Percentiles rank a stretch among this genome's conserved stretches.
Evolutionary conservation across 2,888 invertebrate genomes (phyloP).

Genomic region (Cistogaster globosa): DNA sequence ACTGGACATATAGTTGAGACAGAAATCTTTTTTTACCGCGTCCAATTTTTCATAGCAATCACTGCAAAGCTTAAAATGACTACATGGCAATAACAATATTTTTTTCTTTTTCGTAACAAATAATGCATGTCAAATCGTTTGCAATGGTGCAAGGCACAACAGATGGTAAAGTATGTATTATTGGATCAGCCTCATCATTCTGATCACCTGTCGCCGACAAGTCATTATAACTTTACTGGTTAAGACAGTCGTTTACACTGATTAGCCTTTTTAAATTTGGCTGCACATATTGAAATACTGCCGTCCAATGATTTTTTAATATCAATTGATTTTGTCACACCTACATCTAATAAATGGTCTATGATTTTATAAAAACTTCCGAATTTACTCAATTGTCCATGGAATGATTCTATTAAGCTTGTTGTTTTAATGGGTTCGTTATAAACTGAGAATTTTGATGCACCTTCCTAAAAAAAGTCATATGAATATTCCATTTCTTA

Average conservation of each 20-base stretch:
- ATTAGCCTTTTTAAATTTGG: not conserved
- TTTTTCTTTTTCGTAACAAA: constrained; percentile 4
- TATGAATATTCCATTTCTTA: constrained; percentile 31
- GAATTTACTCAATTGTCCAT: too few relatives aligned
- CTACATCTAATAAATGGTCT: constrained; percentile 27
- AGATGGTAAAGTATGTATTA: constrained; percentile 10
- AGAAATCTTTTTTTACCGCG: too few relatives aligned
- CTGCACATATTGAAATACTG: constrained; percentile 22
- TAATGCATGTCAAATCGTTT: constrained; percentile 12
- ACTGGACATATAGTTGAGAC: not conserved
- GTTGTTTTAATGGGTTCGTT: constrained; percentile 23
- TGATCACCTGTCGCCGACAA: constrained; percentile 10
- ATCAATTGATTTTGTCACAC: constrained; percentile 27
- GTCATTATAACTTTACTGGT: constrained; percentile 6
- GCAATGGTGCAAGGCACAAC: constrained; percentile 11
- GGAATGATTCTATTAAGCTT: constrained; percentile 18
- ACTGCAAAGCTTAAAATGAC: constrained; percentile 22
- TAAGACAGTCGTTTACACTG: not conserved
- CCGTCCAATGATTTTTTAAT: constrained; percentile 21
- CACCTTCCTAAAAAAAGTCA: constrained; percentile 38
- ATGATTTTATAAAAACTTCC: constrained; percentile 18
- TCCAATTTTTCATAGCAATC: constrained; percentile 23
- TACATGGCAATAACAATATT: constrained; percentile 14
- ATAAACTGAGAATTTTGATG: constrained; percentile 33
- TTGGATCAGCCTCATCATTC: constrained; percentile 7